Evolutionary conservation across 2,113 vertebrate species (phyloP), one percentile per base, ranked within the genome.

Genomic region (Elephantulus edwardii): DNA sequence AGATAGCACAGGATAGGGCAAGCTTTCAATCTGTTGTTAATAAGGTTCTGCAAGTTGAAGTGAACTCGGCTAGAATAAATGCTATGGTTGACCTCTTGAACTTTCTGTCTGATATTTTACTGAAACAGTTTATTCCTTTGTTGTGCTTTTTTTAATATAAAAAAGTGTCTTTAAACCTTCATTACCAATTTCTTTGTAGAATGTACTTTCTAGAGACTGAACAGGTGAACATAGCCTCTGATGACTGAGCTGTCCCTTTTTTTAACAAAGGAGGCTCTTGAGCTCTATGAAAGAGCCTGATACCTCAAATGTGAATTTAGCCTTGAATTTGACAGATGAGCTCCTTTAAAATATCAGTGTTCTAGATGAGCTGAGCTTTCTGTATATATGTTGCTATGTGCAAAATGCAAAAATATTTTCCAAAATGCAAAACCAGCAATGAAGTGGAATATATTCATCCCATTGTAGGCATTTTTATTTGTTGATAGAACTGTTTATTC

Each of bases 341-440:
- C 30, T 28, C 42, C 66, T 77, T 82, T 83, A 86, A 88, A 88
- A 79, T 56, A 72, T 13, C 44, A 62, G 35, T 81, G 13, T 68
- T 89, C 66, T 40, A 52, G 44, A 46, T 68, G 60, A 91, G 44
- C 48, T 91, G 11, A 88, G 30, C 20, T 84, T 81, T 64, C 66
- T 87, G 68, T 71, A 81, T 85, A 38, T 81, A 30, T 52, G 33
- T 80, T 74, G 90, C 9, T 62, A 30, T 14, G 19, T 62, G 28
- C 19, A 66, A 93, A 93, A 76, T 52, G 35, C 77, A 92, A 79
- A n/a, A n/a, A n/a, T n/a, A n/a, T n/a, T n/a, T n/a, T n/a, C n/a
- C n/a, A 40, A 54, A 74, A 88, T 38, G 56, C 24, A 72, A 83
- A 86, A 46, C 4, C 28, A 82, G 44, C 86, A 64, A 40, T 66